Evolutionary conservation across 1,140 invertebrate genomes (phyloP), one percentile per base, ranked within the genome.

Genomic region (Phocides pigmalion): DNA sequence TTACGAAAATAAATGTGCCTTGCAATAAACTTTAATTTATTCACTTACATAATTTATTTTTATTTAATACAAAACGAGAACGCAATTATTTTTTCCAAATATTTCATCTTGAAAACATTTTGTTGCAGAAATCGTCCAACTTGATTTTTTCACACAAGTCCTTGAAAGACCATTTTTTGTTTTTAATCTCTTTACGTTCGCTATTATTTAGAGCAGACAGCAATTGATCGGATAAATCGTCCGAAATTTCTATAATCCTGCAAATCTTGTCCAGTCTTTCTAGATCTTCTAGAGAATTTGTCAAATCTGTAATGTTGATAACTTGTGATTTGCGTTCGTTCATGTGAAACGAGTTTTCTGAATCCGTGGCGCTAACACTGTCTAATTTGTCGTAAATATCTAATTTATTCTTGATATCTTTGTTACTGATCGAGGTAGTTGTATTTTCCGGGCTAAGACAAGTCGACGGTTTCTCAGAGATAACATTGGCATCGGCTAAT

Each of bases 221-320:
- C 61, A 91, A 62, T 64, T 81, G 76, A 44, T 90, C 83, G 0
- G 89, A 91, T 5, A 91, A 28, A 35, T 91, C 87, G 35, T 91
- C 89, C 17, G 89, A 91, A 68, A 89, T 91, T 76, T 91, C 89
- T 28, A 91, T 90, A 8, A 91, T 89, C 54, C 75, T 81, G 61
- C 89, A 91, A 44, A 91, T 84, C 72, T 89, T 89, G 54, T 89
- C 86, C 15, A 91, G 70, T 3, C 79, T 75, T 3, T 71, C 66
- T 25, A 91, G 64, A 70, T 91, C 87, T 41, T 91, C 87, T 11
- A 84, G 56, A 0, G 89, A 91, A 59, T 77, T 85, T 0, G 84
- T 82, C 17, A 91, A 68, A 75, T 91, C 89, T n/a, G 72, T 70
- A 16, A 91, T 77, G 25, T 82, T 72, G 8, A 91, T 80, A 4